A percentile compares a stretch with the other conserved stretches of the same genome.
Conservation (phyloP, 2,113 vertebrate genomes). For the Amphiprion ocellaris region DNA sequence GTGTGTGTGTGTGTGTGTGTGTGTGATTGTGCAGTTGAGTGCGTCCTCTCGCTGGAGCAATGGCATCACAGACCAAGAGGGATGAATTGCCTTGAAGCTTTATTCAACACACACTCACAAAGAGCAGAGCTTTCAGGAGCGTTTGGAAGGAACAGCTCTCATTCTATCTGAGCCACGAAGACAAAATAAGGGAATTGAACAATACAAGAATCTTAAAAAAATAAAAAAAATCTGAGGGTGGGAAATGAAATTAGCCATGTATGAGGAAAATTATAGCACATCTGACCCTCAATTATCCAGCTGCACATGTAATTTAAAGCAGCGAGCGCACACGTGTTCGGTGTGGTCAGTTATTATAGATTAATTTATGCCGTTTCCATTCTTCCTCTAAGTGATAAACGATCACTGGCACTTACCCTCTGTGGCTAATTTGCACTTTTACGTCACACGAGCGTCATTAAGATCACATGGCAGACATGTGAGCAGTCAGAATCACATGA, state of each 20-base stretch:
- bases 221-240: slow-evolving; percentile 13
- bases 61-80: slow-evolving; percentile 46
- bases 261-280: slow-evolving; percentile 30
- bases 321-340: slow-evolving; percentile 20
- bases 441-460: slow-evolving; percentile 12
- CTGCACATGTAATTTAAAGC: slow-evolving; percentile 46
- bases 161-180: not conserved
- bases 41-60: slow-evolving; percentile 11
- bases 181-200: slow-evolving; percentile 22
- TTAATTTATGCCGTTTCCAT: not conserved
- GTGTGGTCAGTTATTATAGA: slow-evolving; percentile 7
- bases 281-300: slow-evolving; percentile 34
- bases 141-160: slow-evolving; percentile 32
- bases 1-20: too few relatives aligned
- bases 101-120: not conserved
- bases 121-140: slow-evolving; percentile 23
- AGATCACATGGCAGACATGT: slow-evolving; percentile 1
- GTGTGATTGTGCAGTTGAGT: slow-evolving; percentile 9
- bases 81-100: slow-evolving; percentile 52
- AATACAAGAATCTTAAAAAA: not conserved
- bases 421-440: slow-evolving; percentile 29
- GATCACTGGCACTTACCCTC: slow-evolving; percentile 14
- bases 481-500: not conserved
- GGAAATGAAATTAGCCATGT: slow-evolving; percentile 43
- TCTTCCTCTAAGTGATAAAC: slow-evolving; percentile 9